Evolutionary conservation across 1,140 invertebrate genomes (phyloP), one percentile per base, ranked within the genome.

Genomic region (Drosophila pectinifera): DNA sequence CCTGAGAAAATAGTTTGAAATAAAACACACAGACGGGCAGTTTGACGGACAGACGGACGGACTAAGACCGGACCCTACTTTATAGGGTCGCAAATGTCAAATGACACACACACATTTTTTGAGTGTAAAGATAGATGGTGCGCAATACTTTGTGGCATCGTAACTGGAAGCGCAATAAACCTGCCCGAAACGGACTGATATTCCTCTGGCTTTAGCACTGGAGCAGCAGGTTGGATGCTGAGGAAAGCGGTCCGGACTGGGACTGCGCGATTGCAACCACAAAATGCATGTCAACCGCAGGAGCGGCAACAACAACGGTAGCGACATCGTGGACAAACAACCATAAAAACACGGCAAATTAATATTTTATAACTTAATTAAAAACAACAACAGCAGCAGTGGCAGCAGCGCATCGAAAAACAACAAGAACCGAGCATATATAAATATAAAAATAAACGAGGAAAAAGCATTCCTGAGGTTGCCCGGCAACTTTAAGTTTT

Each of bases 361-460:
- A 83, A 83, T 83, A 83, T 83, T 83, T 83, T 83, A 83, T 83
- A 84, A 83, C 80, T 83, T 83, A 83, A 83, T 83, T 83, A 83
- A 83, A 83, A 84, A 84, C 80, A 82, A 72, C 64, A 70, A 70
- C 64, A 57, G 41, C 48, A 46, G 34, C 20, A 24, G 24, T 43
- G 24, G 34, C 39, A 26, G 10, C 41, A 46, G 34, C 48, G 46
- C 64, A 20, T 64, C 45, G 68, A 75, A 81, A 80, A 41, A 36
- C n/a, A 45, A 39, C 56, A 45, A 45, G 53, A 26, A 45, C 22
- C 53, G 41, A 45, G 58, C 39, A 63, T 78, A 69, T 48, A 82
- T 61, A 78, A 73, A 74, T 73, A 78, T 49, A 63, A 49, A 72
- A 59, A 73, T 73, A 43, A 83, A 79, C 68, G 75, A 42, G 26